phyloP scores from a whole-genome alignment of 1,140 invertebrate species.

The Papilio polyxenes region DNA sequence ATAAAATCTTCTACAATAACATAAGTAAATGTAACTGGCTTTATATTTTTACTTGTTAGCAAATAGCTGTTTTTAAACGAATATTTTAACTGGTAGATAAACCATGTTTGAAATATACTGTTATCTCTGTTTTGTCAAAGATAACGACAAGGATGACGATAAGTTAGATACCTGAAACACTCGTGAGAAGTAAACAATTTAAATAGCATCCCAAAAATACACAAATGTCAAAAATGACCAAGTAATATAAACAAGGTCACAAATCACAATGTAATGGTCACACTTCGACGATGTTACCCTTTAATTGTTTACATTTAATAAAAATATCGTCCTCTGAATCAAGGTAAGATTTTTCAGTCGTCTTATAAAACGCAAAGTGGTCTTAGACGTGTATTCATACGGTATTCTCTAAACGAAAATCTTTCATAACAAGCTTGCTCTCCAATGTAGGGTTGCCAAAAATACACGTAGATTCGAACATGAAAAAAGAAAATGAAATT shows the following conservation, averaged over 20 bases:
- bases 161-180: too few species aligned
- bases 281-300: too few species aligned
- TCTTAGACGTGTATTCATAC: background rate
- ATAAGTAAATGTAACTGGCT: background rate
- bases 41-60: background rate
- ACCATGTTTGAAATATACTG: too few species aligned
- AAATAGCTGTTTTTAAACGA: background rate
- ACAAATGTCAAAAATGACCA: too few species aligned
- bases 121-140: too few species aligned
- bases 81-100: background rate
- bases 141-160: too few species aligned
- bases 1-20: background rate
- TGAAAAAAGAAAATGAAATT: background rate
- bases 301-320: background rate
- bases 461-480: background rate
- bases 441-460: background rate
- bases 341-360: background rate
- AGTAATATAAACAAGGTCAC: too few species aligned
- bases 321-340: background rate
- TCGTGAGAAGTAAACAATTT: too few species aligned
- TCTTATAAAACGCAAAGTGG: background rate
- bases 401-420: background rate
- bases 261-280: too few species aligned
- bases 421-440: conserved; percentile 16
- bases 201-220: too few species aligned